Evolutionary conservation across 2,797 vertebrate species (phyloP).

Genomic region (Anolis apletophallus): DNA sequence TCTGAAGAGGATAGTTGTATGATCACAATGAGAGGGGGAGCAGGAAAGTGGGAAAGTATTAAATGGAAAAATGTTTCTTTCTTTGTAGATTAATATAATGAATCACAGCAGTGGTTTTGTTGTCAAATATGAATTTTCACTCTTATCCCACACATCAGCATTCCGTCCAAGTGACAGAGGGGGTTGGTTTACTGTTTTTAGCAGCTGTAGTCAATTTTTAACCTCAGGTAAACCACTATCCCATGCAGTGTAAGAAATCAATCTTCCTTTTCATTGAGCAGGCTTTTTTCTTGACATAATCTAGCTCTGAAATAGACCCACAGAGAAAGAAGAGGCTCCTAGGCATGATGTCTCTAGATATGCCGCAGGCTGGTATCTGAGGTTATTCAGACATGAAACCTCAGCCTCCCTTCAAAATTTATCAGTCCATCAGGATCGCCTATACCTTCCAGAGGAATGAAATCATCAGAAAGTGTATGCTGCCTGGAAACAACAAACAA

Average conservation of each 20-base stretch:
- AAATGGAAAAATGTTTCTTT: background rate
- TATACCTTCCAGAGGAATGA: background rate
- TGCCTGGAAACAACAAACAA: no score
- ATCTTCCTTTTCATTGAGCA: slow-evolving; percentile 12
- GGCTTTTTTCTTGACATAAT: background rate
- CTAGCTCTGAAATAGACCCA: background rate
- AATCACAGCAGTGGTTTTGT: background rate
- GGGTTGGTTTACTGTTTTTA: background rate
- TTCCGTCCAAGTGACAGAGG: background rate
- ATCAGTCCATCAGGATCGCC: background rate
- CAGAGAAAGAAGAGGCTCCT: background rate
- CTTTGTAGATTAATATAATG: background rate
- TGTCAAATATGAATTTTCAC: background rate
- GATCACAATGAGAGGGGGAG: background rate
- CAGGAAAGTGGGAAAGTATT: background rate
- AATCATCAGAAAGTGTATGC: background rate
- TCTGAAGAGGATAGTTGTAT: background rate
- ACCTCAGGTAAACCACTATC: slow-evolving; percentile 20
- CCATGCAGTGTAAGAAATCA: slow-evolving; percentile 16
- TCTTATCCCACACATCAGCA: background rate
- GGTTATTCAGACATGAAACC: background rate
- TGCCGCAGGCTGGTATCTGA: background rate
- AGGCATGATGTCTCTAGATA: background rate
- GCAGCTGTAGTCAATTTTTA: slow-evolving; percentile 19
- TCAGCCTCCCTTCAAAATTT: background rate